Percentiles rank a stretch among this genome's conserved stretches.
Evolutionary conservation across 2,888 invertebrate genomes (phyloP).

Genomic region (Elysia crispata): DNA sequence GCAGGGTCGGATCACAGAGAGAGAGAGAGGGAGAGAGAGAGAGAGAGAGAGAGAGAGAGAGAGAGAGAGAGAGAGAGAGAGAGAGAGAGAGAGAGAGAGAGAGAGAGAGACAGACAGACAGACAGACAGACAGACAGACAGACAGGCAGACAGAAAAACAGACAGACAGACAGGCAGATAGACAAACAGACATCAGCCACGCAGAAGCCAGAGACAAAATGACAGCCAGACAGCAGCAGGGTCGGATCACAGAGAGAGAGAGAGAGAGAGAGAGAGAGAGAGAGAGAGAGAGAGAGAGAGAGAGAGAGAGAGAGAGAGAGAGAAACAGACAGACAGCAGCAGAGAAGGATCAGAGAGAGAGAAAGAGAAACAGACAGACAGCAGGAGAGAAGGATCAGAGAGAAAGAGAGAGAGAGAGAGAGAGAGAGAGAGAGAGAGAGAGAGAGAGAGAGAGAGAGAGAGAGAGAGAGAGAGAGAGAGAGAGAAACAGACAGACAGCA

Average conservation of each 20-base stretch:
- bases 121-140: slow-evolving; percentile 32
- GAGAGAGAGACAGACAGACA: slow-evolving; percentile 13
- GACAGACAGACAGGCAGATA: too few relatives aligned
- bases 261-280: background rate
- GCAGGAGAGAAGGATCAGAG: too few relatives aligned
- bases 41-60: slow-evolving; percentile 29
- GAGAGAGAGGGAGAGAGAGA: slow-evolving; percentile 4
- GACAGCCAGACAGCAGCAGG: background rate
- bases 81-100: background rate
- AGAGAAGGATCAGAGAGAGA: background rate
- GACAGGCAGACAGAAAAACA: too few relatives aligned
- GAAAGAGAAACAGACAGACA: too few relatives aligned
- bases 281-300: background rate
- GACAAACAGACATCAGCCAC: too few relatives aligned
- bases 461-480: background rate
- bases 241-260: background rate
- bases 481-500: too few relatives aligned
- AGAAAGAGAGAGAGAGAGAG: slow-evolving; percentile 9
- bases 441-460: background rate
- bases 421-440: slow-evolving; percentile 9
- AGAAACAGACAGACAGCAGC: background rate
- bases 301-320: background rate
- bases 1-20: background rate
- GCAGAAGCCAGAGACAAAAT: too few relatives aligned
- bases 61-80: slow-evolving; percentile 24